These are phyloP conservation scores for Palythoa grandis DNA, from an alignment of 92 coral and sea anemone genomes.

Conservation along the genomic window DNA sequence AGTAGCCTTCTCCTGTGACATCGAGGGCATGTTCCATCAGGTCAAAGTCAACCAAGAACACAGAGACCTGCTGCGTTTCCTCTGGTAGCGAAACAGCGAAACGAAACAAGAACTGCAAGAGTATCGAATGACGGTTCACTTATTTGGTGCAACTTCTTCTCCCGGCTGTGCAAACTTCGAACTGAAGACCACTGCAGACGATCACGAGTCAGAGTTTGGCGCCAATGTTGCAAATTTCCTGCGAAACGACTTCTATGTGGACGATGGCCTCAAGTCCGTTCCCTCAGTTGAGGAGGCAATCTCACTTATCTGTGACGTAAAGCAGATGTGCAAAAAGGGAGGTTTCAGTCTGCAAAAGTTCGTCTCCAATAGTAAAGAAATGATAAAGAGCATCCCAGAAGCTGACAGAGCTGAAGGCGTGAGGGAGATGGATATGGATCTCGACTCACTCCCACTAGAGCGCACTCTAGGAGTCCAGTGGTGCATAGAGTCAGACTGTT, in stretches of 20 bases:
- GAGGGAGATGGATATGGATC: conserved; percentile 3
- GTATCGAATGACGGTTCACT: conserved; percentile 37
- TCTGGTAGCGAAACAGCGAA: conserved; percentile 9
- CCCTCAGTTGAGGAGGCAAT: conserved; percentile 54
- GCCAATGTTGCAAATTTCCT: conserved; percentile 45
- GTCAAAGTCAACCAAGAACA: not conserved
- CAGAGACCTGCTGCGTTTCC: not conserved
- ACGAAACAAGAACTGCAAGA: not conserved
- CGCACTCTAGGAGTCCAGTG: conserved; percentile 43
- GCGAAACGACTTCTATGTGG: conserved; percentile 61
- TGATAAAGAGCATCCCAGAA: conserved; percentile 18
- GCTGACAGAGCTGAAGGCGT: conserved; percentile 23
- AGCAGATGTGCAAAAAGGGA: conserved; percentile 32
- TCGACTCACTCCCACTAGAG: conserved; percentile 48
- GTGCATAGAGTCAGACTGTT: conserved; percentile 50
- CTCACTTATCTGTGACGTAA: not conserved
- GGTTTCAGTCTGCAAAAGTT: conserved; percentile 48
- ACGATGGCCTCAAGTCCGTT: conserved; percentile 60
- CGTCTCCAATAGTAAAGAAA: conserved; percentile 39
- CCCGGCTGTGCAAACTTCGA: conserved; percentile 69
- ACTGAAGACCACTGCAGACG: conserved; percentile 56
- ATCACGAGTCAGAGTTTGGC: conserved; percentile 46
- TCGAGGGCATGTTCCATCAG: too few relatives aligned
- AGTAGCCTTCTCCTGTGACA: too few relatives aligned
- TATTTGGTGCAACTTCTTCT: conserved; percentile 66